Evolutionary conservation across 2,888 invertebrate species (phyloP).

Genomic region (Theodoxus fluviatilis): DNA sequence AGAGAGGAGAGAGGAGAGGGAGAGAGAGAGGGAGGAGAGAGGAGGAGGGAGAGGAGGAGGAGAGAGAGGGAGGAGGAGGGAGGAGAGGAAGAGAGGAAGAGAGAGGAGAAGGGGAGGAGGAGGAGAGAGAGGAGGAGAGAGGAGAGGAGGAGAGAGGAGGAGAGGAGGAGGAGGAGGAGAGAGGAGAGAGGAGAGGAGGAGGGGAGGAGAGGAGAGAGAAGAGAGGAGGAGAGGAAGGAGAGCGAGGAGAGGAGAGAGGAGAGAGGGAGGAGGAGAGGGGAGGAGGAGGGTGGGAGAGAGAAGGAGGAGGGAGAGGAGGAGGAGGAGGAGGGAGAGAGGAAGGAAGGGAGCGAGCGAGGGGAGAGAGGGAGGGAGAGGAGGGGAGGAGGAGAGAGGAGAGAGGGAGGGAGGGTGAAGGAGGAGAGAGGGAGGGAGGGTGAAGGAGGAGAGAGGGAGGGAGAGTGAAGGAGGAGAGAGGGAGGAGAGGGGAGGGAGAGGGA

Average conservation of each 20-base stretch:
- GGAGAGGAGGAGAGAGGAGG: too few relatives aligned
- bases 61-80: background rate
- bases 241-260: conserved; percentile 19
- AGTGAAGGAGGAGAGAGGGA: conserved; percentile 18
- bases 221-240: conserved; percentile 6
- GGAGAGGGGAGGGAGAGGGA: background rate
- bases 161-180: background rate
- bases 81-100: conserved; percentile 22
- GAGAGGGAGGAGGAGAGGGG: conserved; percentile 2
- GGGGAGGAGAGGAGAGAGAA: background rate
- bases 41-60: background rate
- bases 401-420: background rate
- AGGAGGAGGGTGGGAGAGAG: background rate
- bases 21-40: background rate
- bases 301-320: background rate
- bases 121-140: too few relatives aligned
- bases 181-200: background rate
- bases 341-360: background rate
- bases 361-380: background rate
- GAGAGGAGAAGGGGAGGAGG: conserved; percentile 7
- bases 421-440: conserved; percentile 3
- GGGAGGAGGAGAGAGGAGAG: background rate
- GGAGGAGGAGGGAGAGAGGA: background rate
- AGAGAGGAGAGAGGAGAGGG: background rate
- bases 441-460: background rate